These are phyloP conservation scores for Rutilus rutilus DNA, from an alignment of 2,113 vertebrate genomes.

Conservation along the genomic window DNA sequence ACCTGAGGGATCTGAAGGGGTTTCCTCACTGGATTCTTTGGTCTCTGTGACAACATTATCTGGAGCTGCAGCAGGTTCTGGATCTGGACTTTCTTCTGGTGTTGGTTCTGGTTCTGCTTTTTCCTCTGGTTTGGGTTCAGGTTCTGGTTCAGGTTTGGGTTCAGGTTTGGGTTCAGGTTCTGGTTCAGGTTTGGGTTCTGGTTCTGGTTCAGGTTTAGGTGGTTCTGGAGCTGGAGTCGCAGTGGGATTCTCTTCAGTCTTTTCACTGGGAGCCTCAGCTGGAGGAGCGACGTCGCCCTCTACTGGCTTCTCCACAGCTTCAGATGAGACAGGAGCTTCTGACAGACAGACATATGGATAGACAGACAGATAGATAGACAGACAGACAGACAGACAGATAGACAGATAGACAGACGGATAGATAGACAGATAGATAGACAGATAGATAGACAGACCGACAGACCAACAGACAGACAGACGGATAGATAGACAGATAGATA, in stretches of 20 bases:
- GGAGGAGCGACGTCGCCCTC: constrained; percentile 46
- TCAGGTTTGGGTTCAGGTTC: background rate
- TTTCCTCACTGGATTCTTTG: constrained; percentile 13
- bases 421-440: too few species aligned
- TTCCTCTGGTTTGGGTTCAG: background rate
- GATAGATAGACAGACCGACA: too few species aligned
- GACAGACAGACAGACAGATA: rapidly evolving
- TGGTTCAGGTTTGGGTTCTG: background rate
- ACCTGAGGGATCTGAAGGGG: constrained; percentile 17
- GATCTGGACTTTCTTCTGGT: constrained; percentile 12
- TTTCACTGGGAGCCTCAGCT: background rate
- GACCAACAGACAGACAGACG: background rate
- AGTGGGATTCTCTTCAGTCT: constrained; percentile 2
- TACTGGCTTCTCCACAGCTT: constrained; percentile 40
- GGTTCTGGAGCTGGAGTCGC: constrained; percentile 34
- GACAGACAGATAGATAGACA: too few species aligned
- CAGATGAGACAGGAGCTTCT: background rate
- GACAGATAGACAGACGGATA: background rate
- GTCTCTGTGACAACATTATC: constrained; percentile 23
- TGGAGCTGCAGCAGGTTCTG: constrained; percentile 24
- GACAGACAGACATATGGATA: background rate
- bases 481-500: too few species aligned
- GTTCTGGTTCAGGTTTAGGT: background rate
- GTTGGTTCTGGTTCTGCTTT: background rate
- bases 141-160: background rate